A percentile compares a stretch with the other conserved stretches of the same genome.
Conservation (phyloP, 2,797 vertebrate species). For the Garrulus glandarius region DNA sequence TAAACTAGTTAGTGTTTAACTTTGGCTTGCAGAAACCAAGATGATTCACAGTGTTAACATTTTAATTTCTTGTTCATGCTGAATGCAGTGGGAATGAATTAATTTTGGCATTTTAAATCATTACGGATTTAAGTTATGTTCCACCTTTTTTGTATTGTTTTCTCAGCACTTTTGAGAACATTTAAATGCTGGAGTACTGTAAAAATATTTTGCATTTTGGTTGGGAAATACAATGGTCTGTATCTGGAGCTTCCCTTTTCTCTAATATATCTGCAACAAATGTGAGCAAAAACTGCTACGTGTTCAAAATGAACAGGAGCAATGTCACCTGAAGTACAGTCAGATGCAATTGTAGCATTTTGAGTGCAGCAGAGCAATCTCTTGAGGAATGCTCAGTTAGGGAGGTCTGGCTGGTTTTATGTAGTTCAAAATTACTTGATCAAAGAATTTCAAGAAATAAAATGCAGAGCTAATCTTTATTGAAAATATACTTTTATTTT, state of each 20-base stretch:
- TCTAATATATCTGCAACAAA: background rate
- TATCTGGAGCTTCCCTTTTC: background rate
- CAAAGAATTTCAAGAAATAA: constrained; percentile 54
- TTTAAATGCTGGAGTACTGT: background rate
- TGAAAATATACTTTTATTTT: constrained; percentile 61
- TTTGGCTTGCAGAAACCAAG: background rate
- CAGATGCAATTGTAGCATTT: background rate
- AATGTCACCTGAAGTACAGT: background rate
- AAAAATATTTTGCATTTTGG: background rate
- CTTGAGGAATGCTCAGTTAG: background rate
- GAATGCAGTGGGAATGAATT: background rate
- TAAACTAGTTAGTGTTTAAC: constrained; percentile 20
- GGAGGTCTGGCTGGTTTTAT: constrained; percentile 51
- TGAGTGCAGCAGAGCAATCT: background rate
- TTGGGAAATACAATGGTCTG: background rate
- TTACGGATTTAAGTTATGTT: background rate
- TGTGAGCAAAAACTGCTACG: background rate
- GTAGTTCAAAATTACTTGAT: constrained; percentile 58
- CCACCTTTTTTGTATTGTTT: background rate
- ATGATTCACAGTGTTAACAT: background rate
- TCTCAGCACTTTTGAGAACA: background rate
- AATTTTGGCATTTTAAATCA: background rate
- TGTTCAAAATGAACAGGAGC: background rate
- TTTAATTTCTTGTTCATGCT: background rate
- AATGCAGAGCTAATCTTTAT: constrained; percentile 55